Evolutionary conservation across 1,140 invertebrate genomes (phyloP).

Genomic region (Maconellicoccus hirsutus): DNA sequence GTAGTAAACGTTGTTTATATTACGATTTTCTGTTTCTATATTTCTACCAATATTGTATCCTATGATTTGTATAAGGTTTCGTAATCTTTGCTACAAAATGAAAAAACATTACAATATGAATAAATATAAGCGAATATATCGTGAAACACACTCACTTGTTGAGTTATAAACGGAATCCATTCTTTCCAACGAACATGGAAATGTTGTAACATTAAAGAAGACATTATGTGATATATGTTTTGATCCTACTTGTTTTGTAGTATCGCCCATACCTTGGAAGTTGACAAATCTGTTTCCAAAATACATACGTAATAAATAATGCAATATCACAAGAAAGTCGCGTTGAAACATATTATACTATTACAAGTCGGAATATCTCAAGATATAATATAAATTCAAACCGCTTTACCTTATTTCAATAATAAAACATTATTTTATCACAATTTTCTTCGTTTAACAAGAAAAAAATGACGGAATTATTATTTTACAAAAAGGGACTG

Average conservation of each 20-base stretch:
- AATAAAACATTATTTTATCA: no score
- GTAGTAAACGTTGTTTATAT: conserved; percentile 39
- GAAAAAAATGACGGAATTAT: no score
- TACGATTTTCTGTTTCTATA: conserved; percentile 28
- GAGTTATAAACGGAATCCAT: conserved; percentile 32
- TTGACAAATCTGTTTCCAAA: no score
- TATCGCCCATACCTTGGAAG: background rate
- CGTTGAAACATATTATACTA: no score
- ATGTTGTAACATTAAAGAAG: background rate
- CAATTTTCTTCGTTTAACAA: no score
- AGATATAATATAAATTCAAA: no score
- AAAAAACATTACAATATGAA: conserved; percentile 25
- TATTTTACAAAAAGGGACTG: no score
- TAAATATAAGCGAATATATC: background rate
- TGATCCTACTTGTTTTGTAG: background rate
- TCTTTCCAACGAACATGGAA: conserved; percentile 31
- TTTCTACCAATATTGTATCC: conserved; percentile 42
- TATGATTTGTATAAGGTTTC: conserved; percentile 58
- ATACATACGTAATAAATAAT: no score
- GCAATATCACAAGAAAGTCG: no score
- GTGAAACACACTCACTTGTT: conserved; percentile 30
- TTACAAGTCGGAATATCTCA: no score
- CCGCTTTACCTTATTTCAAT: no score
- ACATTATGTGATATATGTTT: background rate
- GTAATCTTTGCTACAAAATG: conserved; percentile 46